phyloP scores from a whole-genome alignment of 2,888 invertebrate species.

The Trachelus troglodyta region DNA sequence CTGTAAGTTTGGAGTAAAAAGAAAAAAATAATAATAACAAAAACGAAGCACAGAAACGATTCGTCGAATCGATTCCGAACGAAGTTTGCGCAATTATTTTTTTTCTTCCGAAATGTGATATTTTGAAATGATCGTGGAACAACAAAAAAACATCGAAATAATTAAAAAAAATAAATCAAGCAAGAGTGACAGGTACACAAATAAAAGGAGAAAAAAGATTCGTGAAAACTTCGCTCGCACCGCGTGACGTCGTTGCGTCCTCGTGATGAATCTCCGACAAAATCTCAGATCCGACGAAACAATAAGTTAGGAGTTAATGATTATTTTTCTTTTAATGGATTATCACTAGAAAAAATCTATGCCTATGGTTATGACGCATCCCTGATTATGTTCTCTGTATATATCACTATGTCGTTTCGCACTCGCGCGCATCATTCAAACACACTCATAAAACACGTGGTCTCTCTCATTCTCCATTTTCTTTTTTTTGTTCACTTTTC shows the following conservation, averaged over 20 bases:
- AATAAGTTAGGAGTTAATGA: constrained; percentile 1
- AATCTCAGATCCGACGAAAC: constrained; percentile 6
- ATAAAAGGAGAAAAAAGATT: constrained; percentile 13
- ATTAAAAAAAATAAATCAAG: neutral
- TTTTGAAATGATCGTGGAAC: constrained; percentile 23
- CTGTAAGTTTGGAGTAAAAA: constrained; percentile 11
- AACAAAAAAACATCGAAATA: constrained; percentile 23
- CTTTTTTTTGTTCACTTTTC: neutral
- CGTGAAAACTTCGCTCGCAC: neutral
- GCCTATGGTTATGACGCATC: constrained; percentile 48
- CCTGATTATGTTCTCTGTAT: constrained; percentile 57
- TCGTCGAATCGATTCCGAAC: neutral
- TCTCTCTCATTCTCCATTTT: neutral
- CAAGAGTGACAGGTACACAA: constrained; percentile 10
- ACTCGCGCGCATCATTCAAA: neutral
- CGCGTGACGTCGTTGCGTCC: neutral
- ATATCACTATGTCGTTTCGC: constrained; percentile 4
- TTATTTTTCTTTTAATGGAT: neutral
- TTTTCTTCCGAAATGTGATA: neutral
- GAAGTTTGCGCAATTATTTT: neutral
- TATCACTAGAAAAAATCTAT: constrained; percentile 31
- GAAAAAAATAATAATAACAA: constrained; percentile 22
- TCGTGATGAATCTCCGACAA: neutral
- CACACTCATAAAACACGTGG: neutral
- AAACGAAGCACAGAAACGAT: constrained; percentile 15